Conservation (phyloP, 2,113 vertebrate species). For the Stegastes partitus region DNA sequence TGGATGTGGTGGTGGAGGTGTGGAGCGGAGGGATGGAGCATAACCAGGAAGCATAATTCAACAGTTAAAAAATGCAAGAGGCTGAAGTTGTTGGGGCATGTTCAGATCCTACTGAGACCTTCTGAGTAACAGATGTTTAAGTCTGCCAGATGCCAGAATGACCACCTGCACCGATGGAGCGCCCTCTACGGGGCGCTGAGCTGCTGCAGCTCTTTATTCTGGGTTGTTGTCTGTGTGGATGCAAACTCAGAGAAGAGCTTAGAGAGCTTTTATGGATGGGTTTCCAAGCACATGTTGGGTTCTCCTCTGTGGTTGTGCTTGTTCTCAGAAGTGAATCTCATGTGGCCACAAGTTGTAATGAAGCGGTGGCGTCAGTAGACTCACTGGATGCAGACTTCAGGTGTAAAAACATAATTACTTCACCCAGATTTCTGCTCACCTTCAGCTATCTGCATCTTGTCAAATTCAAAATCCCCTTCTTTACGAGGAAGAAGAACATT, state of each 20-base stretch:
- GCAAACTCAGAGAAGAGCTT: not conserved
- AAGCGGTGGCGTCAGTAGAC: too few species aligned
- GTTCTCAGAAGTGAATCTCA: not conserved
- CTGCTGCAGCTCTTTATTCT: not conserved
- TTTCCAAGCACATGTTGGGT: not conserved
- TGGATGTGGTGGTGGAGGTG: conserved; percentile 40
- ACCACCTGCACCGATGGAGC: not conserved
- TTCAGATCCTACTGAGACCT: not conserved
- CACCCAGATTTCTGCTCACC: too few species aligned
- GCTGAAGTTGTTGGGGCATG: not conserved
- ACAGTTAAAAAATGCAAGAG: not conserved
- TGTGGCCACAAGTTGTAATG: not conserved
- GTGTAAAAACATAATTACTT: too few species aligned
- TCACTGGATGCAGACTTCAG: too few species aligned
- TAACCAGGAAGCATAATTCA: conserved; percentile 19
- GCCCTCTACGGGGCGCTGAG: not conserved
- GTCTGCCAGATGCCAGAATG: not conserved
- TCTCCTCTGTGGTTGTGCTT: not conserved
- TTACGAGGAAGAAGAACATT: too few species aligned
- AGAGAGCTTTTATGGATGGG: not conserved
- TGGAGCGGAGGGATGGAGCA: not conserved
- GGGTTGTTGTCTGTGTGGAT: not conserved
- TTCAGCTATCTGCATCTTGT: too few species aligned
- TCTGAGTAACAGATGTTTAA: not conserved
- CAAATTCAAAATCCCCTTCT: too few species aligned